Evolutionary conservation across 2,888 invertebrate species (phyloP), one percentile per base, ranked within the genome.

Genomic region (Melieria omissa): DNA sequence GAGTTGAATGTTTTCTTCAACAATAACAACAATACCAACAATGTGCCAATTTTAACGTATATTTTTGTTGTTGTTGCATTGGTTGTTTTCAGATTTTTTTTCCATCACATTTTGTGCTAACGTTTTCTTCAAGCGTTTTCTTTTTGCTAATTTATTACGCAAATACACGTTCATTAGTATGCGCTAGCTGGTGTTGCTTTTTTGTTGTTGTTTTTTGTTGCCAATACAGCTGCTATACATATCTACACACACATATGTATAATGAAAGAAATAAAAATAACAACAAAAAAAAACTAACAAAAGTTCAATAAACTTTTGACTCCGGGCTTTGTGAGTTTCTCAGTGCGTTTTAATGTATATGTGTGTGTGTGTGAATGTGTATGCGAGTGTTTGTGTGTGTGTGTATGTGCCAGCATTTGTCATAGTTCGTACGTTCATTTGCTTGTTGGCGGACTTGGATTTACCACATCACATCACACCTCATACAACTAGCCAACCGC

Each of bases 301-400:
- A 80, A 83, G 82, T 83, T 83, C 83, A 83, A 82, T 83, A 82
- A 83, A 84, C 82, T 80, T 79, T 82, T 75, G 67, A 57, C 62
- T 69, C 47, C 10, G 29, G 60, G 46, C 67, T 65, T 12, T 9
- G 29, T 52, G 52, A 65, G 68, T 74, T 60, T 62, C 45, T 10
- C 55, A 65, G 47, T 67, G 41, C 65, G 12, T 64, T 7, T 64
- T 49, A 42, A 49, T 45, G 41, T n/a, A n/a, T n/a, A n/a, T 68
- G 41, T 68, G 16, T 61, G 44, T 61, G 16, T 61, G 61, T 61
- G 47, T 42, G 44, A 41, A 14, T 61, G 62, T 60, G 42, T 64
- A 45, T 16, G 44, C 44, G 4, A 62, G 44, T n/a, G 46, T 44
- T 14, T 44, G 12, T 44, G 61, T 12, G 9, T 49, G 49, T 10